Evolutionary conservation across 2,888 invertebrate species (phyloP).

Genomic region (Mechanitis messenoides): DNA sequence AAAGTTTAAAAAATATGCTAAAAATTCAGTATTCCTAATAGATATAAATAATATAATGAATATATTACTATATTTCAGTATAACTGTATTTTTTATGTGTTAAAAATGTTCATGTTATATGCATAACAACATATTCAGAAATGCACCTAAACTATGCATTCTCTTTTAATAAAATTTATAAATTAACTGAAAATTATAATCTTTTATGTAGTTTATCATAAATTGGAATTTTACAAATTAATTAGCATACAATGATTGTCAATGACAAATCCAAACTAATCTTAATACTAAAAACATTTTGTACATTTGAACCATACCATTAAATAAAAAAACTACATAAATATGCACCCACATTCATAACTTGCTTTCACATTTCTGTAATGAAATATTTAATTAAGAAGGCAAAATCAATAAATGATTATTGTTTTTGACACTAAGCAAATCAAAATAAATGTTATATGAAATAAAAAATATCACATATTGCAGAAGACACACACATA

Average conservation of each 20-base stretch:
- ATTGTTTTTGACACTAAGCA: neutral
- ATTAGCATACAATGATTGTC: slow-evolving; percentile 9
- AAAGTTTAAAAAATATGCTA: neutral
- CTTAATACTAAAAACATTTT: slow-evolving; percentile 18
- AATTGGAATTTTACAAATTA: slow-evolving; percentile 7
- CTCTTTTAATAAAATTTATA: neutral
- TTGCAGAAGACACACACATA: slow-evolving; percentile 16
- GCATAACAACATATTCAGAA: no score
- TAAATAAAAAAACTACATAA: neutral
- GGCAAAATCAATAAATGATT: neutral
- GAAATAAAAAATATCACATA: slow-evolving; percentile 23
- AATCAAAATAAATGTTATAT: neutral
- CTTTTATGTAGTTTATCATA: slow-evolving; percentile 11
- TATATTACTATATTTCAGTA: slow-evolving; percentile 4
- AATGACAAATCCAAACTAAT: slow-evolving; percentile 10
- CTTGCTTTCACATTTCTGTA: neutral
- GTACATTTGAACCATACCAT: slow-evolving; percentile 25
- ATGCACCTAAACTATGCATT: no score
- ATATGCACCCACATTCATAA: neutral
- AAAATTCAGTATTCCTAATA: neutral
- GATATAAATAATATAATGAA: neutral
- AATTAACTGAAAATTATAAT: slow-evolving; percentile 4
- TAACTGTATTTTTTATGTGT: slow-evolving; percentile 1
- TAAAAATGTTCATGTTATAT: no score
- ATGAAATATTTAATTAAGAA: neutral